phyloP scores from a whole-genome alignment of 1,140 invertebrate genomes.

The Stratiolaelaps scimitus region DNA sequence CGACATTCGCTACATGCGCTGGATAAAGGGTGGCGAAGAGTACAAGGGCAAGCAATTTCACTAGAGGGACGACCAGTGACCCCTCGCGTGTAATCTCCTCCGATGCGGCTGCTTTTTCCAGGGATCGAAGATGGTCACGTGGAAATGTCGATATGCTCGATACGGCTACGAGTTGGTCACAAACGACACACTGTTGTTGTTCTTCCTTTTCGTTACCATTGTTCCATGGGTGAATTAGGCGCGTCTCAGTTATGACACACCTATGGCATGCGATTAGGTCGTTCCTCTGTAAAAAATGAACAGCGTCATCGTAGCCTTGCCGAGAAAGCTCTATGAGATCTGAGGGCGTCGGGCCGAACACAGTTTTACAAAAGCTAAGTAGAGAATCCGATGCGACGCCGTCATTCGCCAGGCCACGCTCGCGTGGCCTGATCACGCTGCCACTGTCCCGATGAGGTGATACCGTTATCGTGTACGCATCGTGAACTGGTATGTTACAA shows the following conservation, averaged over 20 bases:
- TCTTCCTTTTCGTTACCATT: too few relatives aligned
- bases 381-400: background rate
- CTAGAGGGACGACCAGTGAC: too few relatives aligned
- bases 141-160: background rate
- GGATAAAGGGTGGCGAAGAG: too few relatives aligned
- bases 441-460: constrained; percentile 40
- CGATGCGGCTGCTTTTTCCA: constrained; percentile 1
- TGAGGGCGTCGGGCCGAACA: background rate
- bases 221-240: background rate
- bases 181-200: background rate
- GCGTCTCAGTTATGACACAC: background rate
- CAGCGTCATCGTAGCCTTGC: background rate
- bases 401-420: background rate
- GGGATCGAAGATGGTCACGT: background rate
- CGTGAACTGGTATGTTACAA: constrained; percentile 40
- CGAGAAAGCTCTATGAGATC: background rate
- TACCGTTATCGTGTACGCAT: constrained; percentile 41
- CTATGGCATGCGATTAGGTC: background rate
- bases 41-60: too few relatives aligned
- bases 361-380: background rate
- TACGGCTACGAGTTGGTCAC: background rate
- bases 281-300: background rate
- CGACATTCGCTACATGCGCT: too few relatives aligned
- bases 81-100: too few relatives aligned
- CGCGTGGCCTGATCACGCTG: background rate